These are phyloP conservation scores for Cercocebus atys DNA, from an alignment of 2,113 vertebrate species.

Conservation along the genomic window DNA sequence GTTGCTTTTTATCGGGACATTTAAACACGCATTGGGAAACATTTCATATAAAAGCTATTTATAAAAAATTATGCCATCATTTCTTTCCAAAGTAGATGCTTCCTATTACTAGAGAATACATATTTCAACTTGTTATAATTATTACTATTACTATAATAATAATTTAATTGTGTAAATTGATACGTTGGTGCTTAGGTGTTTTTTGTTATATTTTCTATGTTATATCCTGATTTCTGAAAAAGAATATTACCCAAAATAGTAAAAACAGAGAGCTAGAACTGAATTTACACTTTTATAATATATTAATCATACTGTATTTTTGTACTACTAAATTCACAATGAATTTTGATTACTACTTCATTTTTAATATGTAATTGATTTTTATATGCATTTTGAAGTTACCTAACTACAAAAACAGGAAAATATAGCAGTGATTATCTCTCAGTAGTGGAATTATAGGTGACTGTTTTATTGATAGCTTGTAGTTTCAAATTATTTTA, in stretches of 20 bases:
- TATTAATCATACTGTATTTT: background rate
- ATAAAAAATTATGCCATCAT: background rate
- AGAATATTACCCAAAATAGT: background rate
- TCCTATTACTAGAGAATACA: background rate
- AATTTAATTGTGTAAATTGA: background rate
- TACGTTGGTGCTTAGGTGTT: background rate
- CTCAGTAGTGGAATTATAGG: background rate
- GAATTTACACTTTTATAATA: background rate
- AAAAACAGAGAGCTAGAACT: background rate
- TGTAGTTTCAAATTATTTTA: background rate
- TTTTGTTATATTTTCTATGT: background rate
- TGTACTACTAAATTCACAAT: background rate
- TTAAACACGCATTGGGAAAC: background rate
- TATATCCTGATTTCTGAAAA: background rate
- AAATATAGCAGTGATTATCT: background rate
- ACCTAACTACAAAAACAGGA: background rate
- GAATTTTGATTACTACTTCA: background rate
- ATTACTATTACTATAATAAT: background rate
- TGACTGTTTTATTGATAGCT: background rate
- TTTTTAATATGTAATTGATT: background rate
- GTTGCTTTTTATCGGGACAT: background rate
- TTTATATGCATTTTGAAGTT: background rate
- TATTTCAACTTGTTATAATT: background rate
- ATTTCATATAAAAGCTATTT: background rate
- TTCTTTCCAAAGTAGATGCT: background rate